These are phyloP conservation scores for Phalera bucephala DNA, from an alignment of 2,888 invertebrate genomes.

Conservation along the genomic window DNA sequence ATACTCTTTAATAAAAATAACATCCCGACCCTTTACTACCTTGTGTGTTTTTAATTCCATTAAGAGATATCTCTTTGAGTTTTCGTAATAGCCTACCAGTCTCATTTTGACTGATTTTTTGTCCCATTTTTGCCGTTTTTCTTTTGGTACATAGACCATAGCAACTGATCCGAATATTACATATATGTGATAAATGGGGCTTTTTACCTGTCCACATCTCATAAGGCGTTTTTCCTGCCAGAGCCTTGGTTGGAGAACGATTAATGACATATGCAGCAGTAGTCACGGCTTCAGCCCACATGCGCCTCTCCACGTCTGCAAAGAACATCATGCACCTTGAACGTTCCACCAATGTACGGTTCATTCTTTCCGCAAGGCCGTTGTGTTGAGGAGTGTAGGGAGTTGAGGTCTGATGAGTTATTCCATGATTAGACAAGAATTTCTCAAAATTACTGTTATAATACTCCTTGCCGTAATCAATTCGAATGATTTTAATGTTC, in stretches of 20 bases:
- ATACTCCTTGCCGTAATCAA: slow-evolving; percentile 8
- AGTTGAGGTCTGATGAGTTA: slow-evolving; percentile 8
- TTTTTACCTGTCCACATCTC: slow-evolving; percentile 1
- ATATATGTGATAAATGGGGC: slow-evolving; percentile 1
- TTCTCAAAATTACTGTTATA: slow-evolving; percentile 2
- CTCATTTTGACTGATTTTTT: slow-evolving; percentile 2
- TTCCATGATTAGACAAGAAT: slow-evolving; percentile 2
- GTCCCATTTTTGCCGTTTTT: slow-evolving; percentile 4
- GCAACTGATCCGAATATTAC: slow-evolving; percentile 2
- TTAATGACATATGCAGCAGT: slow-evolving; percentile 1
- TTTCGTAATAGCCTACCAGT: slow-evolving; percentile 1
- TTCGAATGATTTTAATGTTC: slow-evolving; percentile 13
- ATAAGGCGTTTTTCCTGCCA: neutral
- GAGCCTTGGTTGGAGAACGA: neutral
- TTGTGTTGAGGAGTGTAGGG: slow-evolving; percentile 8
- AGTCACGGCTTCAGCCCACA: neutral
- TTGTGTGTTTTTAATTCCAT: neutral
- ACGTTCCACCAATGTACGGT: slow-evolving; percentile 4
- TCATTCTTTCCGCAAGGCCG: slow-evolving; percentile 3
- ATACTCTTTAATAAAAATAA: too few relatives aligned
- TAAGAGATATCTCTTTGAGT: neutral
- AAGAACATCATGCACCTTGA: slow-evolving; percentile 7
- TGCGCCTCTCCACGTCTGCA: neutral
- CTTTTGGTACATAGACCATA: slow-evolving; percentile 4
- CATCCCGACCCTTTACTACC: too few relatives aligned